Base-by-base conservation (phyloP, 2,888 invertebrate species). In the Camponotus fellah region DNA sequence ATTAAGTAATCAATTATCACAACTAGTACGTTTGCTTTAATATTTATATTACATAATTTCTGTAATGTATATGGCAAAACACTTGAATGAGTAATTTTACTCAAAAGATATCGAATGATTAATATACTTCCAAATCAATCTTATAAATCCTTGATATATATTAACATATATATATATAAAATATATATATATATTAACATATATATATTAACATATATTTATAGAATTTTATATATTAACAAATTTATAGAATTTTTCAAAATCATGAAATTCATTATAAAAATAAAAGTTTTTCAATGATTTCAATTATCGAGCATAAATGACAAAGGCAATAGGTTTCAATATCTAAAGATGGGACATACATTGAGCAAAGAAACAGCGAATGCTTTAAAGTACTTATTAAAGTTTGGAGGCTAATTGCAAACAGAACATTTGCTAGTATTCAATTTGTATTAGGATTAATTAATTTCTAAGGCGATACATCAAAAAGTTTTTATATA, bases 1-100 rank as follows among this genome's bases (percentile, higher is more conserved):
- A 85, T 90, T 83, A 83, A 86, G 81, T 43, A 83, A 85, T 40
- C 79, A 84, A 84, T 81, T 84, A 90, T 84, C 77, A 84, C 85
- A 86, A 83, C 84, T 90, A 86, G 85, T 75, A 2, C 17, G 10
- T 46, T 68, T 56, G 9, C 58, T 72, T 12, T 72, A 32, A 4
- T 49, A 12, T 53, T 60, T 53, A 49, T 14, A 75, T 49, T 82
- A 77, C 14, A 56, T 60, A 72, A 46, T 34, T 37, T 69, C 43
- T 72, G 46, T 34, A 72, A 32, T 46, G 37, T 37, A 21, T 58
- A 46, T 72, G 72, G 46, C 43, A 46, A 49, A 72, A 60, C 46
- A 60, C 17, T 46, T 71, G 72, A 21, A 3, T 34, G 60, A 79
- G 34, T 17, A 60, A 21, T 62, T 60, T 71, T 79, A 53, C 32